A percentile compares a stretch with the other conserved stretches of the same genome.
These are phyloP conservation scores for Elaphurus davidianus DNA, from an alignment of 2,113 vertebrate species.

Conservation along the genomic window DNA sequence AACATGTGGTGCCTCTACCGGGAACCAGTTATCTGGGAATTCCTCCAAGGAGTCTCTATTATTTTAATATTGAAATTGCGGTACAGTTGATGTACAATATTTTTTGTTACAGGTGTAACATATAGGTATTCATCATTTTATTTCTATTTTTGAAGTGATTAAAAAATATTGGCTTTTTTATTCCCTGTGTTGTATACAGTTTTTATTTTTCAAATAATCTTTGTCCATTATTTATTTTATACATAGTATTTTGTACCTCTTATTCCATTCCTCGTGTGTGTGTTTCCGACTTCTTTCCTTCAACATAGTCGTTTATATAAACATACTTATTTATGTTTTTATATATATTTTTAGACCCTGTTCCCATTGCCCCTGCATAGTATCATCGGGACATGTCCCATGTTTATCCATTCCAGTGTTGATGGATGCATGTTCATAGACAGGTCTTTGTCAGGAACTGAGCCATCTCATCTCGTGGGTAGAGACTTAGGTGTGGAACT, in stretches of 20 bases:
- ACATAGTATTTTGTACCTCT: too few species aligned
- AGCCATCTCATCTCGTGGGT: background rate
- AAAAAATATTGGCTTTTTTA: too few species aligned
- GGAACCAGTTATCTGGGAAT: background rate
- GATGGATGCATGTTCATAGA: background rate
- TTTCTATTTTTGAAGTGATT: background rate
- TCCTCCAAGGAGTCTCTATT: background rate
- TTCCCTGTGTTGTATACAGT: too few species aligned
- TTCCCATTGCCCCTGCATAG: background rate
- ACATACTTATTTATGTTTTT: too few species aligned
- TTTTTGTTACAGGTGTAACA: background rate
- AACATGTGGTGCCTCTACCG: background rate
- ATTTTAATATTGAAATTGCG: background rate
- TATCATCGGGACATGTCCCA: background rate
- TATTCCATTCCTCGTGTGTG: too few species aligned
- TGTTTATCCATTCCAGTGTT: background rate
- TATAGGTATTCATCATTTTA: background rate
- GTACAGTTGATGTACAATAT: background rate
- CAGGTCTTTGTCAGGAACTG: rapidly evolving
- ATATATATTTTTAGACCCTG: background rate
- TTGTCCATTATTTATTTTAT: too few species aligned
- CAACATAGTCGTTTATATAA: too few species aligned
- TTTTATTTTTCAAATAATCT: too few species aligned
- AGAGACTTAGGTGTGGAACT: background rate
- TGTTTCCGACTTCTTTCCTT: too few species aligned